Base-by-base conservation (phyloP, 2,888 invertebrate species). In the Myopa tessellatipennis region DNA sequence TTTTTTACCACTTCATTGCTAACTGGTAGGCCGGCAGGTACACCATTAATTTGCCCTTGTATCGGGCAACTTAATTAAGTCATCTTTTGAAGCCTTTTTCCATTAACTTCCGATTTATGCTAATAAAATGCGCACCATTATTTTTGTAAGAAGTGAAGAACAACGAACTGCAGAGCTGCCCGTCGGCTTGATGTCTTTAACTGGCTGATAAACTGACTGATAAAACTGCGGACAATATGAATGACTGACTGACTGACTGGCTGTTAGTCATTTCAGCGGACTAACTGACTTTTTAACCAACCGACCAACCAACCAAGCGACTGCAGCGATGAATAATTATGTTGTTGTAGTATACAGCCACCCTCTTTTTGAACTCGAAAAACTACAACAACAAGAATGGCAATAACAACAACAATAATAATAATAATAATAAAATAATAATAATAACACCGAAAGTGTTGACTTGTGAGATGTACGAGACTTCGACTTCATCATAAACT, bases 31-130 rank as follows among this genome's bases (percentile, higher is more conserved):
- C 26, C 26, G 26, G 26, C 26, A 26, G 45, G 45, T 45, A 10
- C 65, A 65, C 34, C 65, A 65, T 34, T 38, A 26, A 38, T 34
- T 70, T 52, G 4, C 16, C 26, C 70, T 55, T 34, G 55, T 55
- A 70, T 70, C 70, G 14, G 55, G 1, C 69, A 69, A 50, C 55
- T 70, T 70, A 70, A 70, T 70, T 52, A 55, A n/a, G 55, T 14
- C 55, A 70, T 52, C 34, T 55, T 70, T 70, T 70, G 18, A 26
- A 70, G 34, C 36, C 34, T 52, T 52, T 55, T 55, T 36, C 18
- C 55, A 38, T 70, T 55, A 70, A 55, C 55, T 70, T 70, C 52
- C 70, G 55, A 70, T 70, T 70, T 70, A 70, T 70, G 70, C 70
- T 55, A 70, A 70, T 70, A 70, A 55, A 70, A 34, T 36, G 55